These are phyloP conservation scores for Deilephila elpenor DNA, from an alignment of 2,888 invertebrate species.

Conservation along the genomic window DNA sequence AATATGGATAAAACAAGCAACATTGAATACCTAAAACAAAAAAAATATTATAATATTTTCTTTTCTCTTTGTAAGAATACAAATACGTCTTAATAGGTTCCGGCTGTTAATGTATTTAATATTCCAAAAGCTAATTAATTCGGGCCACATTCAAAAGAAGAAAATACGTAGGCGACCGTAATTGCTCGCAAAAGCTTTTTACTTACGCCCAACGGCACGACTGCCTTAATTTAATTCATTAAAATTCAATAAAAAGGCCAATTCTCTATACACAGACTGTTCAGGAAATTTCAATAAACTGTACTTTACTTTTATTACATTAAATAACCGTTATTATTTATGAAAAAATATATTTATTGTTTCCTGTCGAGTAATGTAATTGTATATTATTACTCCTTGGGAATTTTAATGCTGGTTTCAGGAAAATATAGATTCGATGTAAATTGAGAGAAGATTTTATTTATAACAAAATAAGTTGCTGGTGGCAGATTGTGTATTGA, in stretches of 20 bases:
- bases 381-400: conserved; percentile 1
- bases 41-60: not conserved
- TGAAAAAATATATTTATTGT: conserved; percentile 15
- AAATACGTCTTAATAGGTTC: not conserved
- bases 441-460: conserved; percentile 2
- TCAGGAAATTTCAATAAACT: conserved; percentile 19
- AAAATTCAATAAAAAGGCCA: conserved; percentile 43
- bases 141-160: conserved; percentile 20
- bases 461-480: not conserved
- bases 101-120: conserved; percentile 5
- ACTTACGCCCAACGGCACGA: not conserved
- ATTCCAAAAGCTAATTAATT: conserved; percentile 32
- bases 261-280: conserved; percentile 34
- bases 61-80: conserved; percentile 10
- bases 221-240: conserved; percentile 42
- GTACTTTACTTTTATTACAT: conserved; percentile 15
- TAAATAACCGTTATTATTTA: conserved; percentile 13
- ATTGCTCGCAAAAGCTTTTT: conserved; percentile 19
- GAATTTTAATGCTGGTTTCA: not conserved
- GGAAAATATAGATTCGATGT: not conserved
- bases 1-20: not conserved
- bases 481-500: not conserved
- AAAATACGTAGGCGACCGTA: not conserved
- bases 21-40: not conserved
- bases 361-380: not conserved